Conservation (phyloP, 2,888 invertebrate genomes). For the Orthosia incerta region DNA sequence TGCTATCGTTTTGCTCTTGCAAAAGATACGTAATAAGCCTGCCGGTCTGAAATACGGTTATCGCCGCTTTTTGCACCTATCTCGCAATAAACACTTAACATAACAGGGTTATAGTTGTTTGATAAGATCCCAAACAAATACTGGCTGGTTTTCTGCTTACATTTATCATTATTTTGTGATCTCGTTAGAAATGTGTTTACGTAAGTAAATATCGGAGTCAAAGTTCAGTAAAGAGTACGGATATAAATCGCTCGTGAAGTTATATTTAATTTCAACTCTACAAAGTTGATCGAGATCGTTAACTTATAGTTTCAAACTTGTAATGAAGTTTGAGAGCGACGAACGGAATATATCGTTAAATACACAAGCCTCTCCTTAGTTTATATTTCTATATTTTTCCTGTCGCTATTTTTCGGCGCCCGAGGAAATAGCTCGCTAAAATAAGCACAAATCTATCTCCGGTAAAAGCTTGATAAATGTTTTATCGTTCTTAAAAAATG, state of each 20-base stretch:
- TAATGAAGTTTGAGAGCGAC: conserved; percentile 46
- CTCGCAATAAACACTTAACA: conserved; percentile 26
- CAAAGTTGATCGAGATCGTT: conserved; percentile 43
- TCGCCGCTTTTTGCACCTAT: conserved; percentile 24
- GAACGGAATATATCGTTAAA: conserved; percentile 26
- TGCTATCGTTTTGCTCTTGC: too few species aligned
- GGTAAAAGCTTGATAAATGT: conserved; percentile 5
- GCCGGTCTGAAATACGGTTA: conserved; percentile 23
- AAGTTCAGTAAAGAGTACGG: conserved; percentile 17
- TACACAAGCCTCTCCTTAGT: neutral
- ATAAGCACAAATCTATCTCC: conserved; percentile 28
- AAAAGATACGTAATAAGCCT: too few species aligned
- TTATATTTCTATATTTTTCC: conserved; percentile 17
- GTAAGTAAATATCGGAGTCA: neutral
- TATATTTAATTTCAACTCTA: conserved; percentile 42
- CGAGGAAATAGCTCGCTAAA: conserved; percentile 11
- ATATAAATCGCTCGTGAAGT: conserved; percentile 31
- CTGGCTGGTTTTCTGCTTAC: conserved; percentile 8
- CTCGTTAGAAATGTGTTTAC: conserved; percentile 4
- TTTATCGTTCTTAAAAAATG: conserved; percentile 27
- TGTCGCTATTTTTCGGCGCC: neutral
- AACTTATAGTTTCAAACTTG: conserved; percentile 51
- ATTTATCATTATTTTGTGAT: conserved; percentile 11
- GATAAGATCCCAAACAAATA: conserved; percentile 9
- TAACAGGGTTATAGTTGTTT: conserved; percentile 6